Evolutionary conservation across 2,888 invertebrate genomes (phyloP), one percentile per base, ranked within the genome.

Genomic region (Tenthredo amoena): DNA sequence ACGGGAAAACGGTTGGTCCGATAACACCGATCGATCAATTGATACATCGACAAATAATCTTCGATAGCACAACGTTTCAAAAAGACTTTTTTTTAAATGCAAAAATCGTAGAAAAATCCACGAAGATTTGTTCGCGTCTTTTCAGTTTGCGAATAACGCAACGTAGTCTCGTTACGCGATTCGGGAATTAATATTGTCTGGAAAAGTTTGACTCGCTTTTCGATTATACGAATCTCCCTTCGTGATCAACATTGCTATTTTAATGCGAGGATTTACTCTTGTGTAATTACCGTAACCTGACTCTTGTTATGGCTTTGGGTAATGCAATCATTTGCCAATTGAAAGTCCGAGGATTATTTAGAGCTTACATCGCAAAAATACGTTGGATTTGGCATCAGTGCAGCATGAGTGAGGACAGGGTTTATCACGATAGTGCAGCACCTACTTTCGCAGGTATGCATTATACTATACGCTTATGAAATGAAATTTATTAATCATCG

Each of bases 231-330:
- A 21, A 74, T 74, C 12, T 43, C 21, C 40, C 10, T 18, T 18
- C 31, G 10, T 26, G 40, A 74, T 74, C 21, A 74, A 74, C 47
- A 26, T 74, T 74, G 43, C 43, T 1, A 40, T 74, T 74, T 74
- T 74, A 74, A 43, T 74, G 43, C 74, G 7, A 0, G 62, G 81
- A 81, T 81, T 81, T 81, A 37, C 37, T 43, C 62, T 68, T 34
- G 68, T 81, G 21, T 81, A 81, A 81, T 81, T 81, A 81, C 31
- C 62, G 81, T 81, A 40, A 81, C 81, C n/a, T 40, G 58, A 81
- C 81, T 58, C 40, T 81, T 81, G 58, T 81, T 62, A 81, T 62
- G 62, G 62, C 34, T 37, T 37, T 21, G 62, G 15, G 21, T 81
- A 77, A 77, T 77, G 55, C 77, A 31, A 77, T 77, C 77, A 77